A percentile compares a stretch with the other conserved stretches of the same genome.
These are phyloP conservation scores for Drosophila quadrilineata DNA, from an alignment of 1,140 invertebrate genomes.

Conservation along the genomic window DNA sequence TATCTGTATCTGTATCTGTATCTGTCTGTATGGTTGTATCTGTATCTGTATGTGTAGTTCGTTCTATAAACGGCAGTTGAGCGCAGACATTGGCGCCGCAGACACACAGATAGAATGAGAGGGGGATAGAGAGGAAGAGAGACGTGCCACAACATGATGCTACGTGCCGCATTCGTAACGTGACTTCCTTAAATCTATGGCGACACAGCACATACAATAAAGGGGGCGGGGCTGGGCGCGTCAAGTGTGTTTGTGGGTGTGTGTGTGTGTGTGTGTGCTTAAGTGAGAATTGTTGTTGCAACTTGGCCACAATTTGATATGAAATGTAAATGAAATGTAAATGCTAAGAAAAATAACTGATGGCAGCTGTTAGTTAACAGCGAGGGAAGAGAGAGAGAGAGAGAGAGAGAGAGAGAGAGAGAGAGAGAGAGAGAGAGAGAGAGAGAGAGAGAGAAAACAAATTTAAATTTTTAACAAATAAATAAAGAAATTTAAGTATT, in stretches of 20 bases:
- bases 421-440: too few relatives aligned
- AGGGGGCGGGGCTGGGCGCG: not conserved
- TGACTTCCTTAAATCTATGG: slow-evolving; percentile 68
- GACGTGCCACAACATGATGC: slow-evolving; percentile 51
- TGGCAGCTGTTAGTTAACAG: slow-evolving; percentile 9
- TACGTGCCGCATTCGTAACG: slow-evolving; percentile 72
- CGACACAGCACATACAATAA: too few relatives aligned
- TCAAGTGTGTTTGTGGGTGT: too few relatives aligned
- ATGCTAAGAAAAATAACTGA: not conserved
- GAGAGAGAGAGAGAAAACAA: too few relatives aligned
- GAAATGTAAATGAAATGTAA: not conserved
- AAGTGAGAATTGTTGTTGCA: slow-evolving; percentile 15
- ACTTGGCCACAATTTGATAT: slow-evolving; percentile 12
- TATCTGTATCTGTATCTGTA: slow-evolving; percentile 1
- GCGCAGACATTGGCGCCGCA: slow-evolving; percentile 59
- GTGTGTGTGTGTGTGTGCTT: not conserved
- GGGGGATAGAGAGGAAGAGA: not conserved
- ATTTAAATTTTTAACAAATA: too few relatives aligned
- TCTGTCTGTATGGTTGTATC: slow-evolving; percentile 2
- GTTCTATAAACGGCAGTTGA: slow-evolving; percentile 69
- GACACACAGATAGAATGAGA: too few relatives aligned
- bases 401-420: too few relatives aligned
- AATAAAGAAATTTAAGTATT: too few relatives aligned
- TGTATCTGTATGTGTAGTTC: slow-evolving; percentile 40
- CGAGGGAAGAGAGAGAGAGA: not conserved